These are phyloP conservation scores for Meloe dianella DNA, from an alignment of 2,888 invertebrate species.

Conservation along the genomic window DNA sequence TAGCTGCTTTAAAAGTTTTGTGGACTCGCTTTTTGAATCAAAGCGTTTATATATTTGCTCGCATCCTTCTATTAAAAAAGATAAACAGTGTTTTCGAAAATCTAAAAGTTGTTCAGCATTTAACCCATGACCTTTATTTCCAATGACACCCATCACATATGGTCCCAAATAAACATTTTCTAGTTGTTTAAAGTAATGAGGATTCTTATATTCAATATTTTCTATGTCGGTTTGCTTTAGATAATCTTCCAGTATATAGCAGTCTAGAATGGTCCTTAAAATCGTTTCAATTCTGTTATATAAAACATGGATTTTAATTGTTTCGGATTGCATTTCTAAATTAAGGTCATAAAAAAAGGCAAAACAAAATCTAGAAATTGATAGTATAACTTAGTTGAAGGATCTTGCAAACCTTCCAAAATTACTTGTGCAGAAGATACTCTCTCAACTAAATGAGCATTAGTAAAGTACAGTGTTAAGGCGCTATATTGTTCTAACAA, in stretches of 20 bases:
- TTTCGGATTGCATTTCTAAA: constrained; percentile 34
- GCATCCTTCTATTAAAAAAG: constrained; percentile 25
- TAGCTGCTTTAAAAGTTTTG: constrained; percentile 19
- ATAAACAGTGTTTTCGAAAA: constrained; percentile 25
- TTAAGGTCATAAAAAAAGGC: constrained; percentile 33
- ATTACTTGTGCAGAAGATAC: constrained; percentile 16
- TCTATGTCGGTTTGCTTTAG: constrained; percentile 19
- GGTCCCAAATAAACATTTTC: constrained; percentile 31
- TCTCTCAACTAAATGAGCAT: constrained; percentile 9
- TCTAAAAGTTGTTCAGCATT: constrained; percentile 1
- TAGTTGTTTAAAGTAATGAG: constrained; percentile 22
- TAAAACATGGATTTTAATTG: constrained; percentile 30
- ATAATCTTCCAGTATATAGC: constrained; percentile 27
- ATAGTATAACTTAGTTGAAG: constrained; percentile 28
- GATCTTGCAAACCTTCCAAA: constrained; percentile 22
- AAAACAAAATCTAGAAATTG: constrained; percentile 34
- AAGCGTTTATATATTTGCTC: constrained; percentile 23
- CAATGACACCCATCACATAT: constrained; percentile 14
- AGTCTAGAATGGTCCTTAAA: constrained; percentile 23
- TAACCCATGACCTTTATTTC: constrained; percentile 9
- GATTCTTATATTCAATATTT: constrained; percentile 29
- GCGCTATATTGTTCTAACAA: constrained; percentile 34
- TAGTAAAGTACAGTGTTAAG: constrained; percentile 32
- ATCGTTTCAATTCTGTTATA: constrained; percentile 23
- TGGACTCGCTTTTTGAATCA: constrained; percentile 12